Evolutionary conservation across 2,113 vertebrate genomes (phyloP).

Genomic region (Brachyistius frenatus): DNA sequence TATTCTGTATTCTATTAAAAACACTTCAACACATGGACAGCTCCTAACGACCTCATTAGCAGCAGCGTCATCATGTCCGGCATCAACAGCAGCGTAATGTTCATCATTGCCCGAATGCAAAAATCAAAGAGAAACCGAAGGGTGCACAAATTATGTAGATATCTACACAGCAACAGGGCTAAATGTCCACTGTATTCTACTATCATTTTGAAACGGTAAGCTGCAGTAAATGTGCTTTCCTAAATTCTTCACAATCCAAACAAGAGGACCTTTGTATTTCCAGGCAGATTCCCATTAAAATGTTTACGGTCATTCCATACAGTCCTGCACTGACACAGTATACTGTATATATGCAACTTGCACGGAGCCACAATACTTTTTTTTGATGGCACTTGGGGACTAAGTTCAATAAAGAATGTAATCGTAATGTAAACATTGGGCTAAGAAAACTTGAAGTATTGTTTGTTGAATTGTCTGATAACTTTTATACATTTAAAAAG

Average conservation of each 20-base stretch:
- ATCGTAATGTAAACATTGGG: conserved; percentile 60
- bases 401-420: conserved; percentile 39
- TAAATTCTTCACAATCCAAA: background rate
- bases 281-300: conserved; percentile 9
- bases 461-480: conserved; percentile 2
- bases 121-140: conserved; percentile 8
- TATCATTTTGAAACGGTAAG: background rate
- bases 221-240: conserved; percentile 53
- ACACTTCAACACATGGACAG: background rate
- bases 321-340: background rate
- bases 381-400: conserved; percentile 61
- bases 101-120: conserved; percentile 4
- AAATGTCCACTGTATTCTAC: background rate
- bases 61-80: background rate
- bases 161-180: conserved; percentile 21
- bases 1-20: conserved; percentile 11
- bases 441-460: conserved; percentile 27
- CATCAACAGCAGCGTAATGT: background rate
- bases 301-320: no score
- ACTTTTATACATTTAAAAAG: conserved; percentile 15
- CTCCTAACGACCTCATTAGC: background rate
- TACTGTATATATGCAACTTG: conserved; percentile 8
- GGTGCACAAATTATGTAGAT: conserved; percentile 6
- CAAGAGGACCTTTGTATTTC: background rate
- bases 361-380: conserved; percentile 29